phyloP scores from a whole-genome alignment of 2,797 vertebrate species.

The Psittacula derbiana region DNA sequence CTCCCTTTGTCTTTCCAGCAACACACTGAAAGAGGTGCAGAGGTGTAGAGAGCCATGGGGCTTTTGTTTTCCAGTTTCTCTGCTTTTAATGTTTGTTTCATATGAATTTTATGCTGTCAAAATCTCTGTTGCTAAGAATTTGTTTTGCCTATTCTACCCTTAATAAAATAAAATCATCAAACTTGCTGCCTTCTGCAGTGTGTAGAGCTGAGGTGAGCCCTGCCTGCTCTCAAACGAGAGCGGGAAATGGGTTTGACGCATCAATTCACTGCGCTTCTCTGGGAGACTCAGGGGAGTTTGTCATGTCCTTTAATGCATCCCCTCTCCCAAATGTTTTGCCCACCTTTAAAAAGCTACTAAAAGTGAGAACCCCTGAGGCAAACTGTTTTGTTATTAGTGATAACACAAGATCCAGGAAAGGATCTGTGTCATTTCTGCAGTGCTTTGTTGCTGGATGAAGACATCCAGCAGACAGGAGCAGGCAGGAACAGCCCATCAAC shows the following conservation, averaged over 20 bases:
- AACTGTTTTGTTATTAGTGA: neutral
- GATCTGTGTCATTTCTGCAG: neutral
- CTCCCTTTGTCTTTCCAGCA: neutral
- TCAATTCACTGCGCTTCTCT: neutral
- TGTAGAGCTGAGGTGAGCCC: neutral
- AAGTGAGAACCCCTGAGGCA: neutral
- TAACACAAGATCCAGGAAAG: neutral
- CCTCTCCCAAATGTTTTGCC: neutral
- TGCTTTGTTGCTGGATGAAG: fast-evolving
- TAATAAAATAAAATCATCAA: neutral
- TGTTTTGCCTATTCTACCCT: neutral
- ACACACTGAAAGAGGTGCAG: neutral
- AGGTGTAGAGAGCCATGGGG: neutral
- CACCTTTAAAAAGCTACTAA: neutral
- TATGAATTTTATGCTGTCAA: neutral
- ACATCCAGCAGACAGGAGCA: neutral
- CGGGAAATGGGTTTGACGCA: neutral
- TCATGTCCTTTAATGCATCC: neutral
- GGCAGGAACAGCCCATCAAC: neutral
- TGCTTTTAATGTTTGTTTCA: neutral
- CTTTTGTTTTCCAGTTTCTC: neutral
- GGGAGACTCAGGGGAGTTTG: fast-evolving
- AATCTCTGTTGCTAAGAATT: neutral
- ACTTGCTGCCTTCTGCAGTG: neutral
- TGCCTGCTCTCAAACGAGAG: neutral